Base-by-base conservation (phyloP, 2,888 invertebrate genomes). In the Eupithecia centaureata region DNA sequence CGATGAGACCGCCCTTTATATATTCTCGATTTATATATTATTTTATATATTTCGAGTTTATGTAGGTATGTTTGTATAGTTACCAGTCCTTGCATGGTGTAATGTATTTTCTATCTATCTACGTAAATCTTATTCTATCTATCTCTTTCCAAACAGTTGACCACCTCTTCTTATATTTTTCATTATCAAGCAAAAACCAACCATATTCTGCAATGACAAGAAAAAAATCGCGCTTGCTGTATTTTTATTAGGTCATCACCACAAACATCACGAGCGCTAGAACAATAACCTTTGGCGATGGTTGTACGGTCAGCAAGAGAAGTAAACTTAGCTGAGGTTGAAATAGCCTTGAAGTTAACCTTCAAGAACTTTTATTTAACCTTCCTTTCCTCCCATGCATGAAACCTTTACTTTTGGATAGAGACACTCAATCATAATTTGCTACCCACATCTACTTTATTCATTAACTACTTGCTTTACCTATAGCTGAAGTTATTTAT, bases 171-270 rank as follows among this genome's bases (percentile, higher is more conserved):
- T 15, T 18, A 12, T 47, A 47, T 47, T 12, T n/a, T 18, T 42
- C 18, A 42, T 18, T 12, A 18, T 12, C 47, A 1, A 22, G 47
- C 47, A 47, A 47, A 18, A 52, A 27, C 30, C 32, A 57, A 57
- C 22, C 18, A 12, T 32, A 57, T 18, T 57, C 22, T 57, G 18
- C 30, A 18, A 28, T 15, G 60, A 18, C 42, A 56, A 33, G 30
- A 63, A 70, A 67, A 70, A 71, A 63, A 66, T 72, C 70, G 62
- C 69, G 71, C 68, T 74, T 63, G 57, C 70, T 67, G 70, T 73
- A 61, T 73, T 76, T 77, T 79, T 79, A 80, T 81, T 77, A 77
- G 77, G 76, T 77, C 79, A 78, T 82, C 79, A 77, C 79, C 74
- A 73, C 70, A 56, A 68, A 73, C 73, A 72, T 73, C 75, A 77